Evolutionary conservation across 1,140 invertebrate species (phyloP).

Genomic region (Mylabris phalerata): DNA sequence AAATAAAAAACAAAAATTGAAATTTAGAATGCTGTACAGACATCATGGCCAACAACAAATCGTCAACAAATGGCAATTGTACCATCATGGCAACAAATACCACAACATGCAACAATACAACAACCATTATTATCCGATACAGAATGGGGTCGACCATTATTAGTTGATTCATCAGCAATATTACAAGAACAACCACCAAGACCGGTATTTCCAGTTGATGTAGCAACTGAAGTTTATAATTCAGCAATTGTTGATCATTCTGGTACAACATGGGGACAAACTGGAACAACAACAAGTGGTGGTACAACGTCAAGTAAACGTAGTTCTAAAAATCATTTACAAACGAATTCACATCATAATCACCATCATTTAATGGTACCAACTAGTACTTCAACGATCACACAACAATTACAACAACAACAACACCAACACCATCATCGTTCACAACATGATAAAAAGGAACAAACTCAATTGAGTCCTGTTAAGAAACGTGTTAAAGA

Average conservation of each 20-base stretch:
- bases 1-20: not conserved
- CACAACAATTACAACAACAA: no score
- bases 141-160: constrained; percentile 72
- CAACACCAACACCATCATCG: constrained; percentile 37
- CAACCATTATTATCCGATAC: constrained; percentile 61
- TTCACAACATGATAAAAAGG: constrained; percentile 68
- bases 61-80: constrained; percentile 79
- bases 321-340: constrained; percentile 43
- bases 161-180: constrained; percentile 67
- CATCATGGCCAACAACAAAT: constrained; percentile 64
- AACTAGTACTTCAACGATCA: not conserved
- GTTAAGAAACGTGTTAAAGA: constrained; percentile 98
- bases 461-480: constrained; percentile 85
- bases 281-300: not conserved
- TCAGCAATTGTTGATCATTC: constrained; percentile 52
- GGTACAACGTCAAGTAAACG: constrained; percentile 39
- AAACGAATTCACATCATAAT: constrained; percentile 28
- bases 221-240: constrained; percentile 46
- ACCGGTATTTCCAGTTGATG: constrained; percentile 59
- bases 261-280: constrained; percentile 39
- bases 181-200: constrained; percentile 48
- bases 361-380: constrained; percentile 47
- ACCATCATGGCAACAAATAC: constrained; percentile 79
- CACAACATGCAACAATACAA: constrained; percentile 67
- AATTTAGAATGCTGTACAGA: constrained; percentile 65